Percentiles rank a stretch among this genome's conserved stretches.
phyloP scores from a whole-genome alignment of 2,797 vertebrate species.

The Neosilurus mollespiculum region DNA sequence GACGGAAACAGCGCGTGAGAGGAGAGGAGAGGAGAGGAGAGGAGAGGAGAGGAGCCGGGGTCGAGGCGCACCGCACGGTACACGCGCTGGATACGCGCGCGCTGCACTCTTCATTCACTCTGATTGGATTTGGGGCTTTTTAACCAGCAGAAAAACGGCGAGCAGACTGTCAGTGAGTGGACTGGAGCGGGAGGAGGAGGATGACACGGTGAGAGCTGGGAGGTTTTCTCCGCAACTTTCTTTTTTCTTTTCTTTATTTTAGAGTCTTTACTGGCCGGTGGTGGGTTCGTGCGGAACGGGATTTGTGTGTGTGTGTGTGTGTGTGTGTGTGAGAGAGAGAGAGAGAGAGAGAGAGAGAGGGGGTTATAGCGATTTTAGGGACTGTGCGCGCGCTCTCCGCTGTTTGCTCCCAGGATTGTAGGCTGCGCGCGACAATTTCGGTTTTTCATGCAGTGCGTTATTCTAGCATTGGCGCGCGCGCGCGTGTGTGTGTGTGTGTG shows the following conservation, averaged over 20 bases:
- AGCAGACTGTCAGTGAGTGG: background rate
- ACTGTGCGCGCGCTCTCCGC: background rate
- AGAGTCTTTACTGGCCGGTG: background rate
- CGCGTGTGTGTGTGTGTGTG: background rate
- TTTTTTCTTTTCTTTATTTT: background rate
- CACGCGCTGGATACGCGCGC: slow-evolving; percentile 24
- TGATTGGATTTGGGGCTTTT: slow-evolving; percentile 16
- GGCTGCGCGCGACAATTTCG: background rate
- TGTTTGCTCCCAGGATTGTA: background rate
- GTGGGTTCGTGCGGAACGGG: background rate
- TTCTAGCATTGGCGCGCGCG: background rate
- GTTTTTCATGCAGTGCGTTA: background rate
- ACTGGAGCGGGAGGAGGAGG: background rate
- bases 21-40: background rate
- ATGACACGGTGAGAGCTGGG: slow-evolving; percentile 17
- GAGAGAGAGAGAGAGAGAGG: background rate
- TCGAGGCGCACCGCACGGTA: background rate
- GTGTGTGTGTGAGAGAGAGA: background rate
- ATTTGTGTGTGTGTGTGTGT: background rate
- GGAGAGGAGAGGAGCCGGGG: background rate
- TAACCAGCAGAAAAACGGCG: background rate
- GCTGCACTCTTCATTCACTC: background rate
- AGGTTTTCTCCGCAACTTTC: background rate
- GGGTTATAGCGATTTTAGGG: background rate
- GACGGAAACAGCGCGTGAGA: background rate